Conservation (phyloP, 2,888 invertebrate genomes). For the Acrobasis consociella region DNA sequence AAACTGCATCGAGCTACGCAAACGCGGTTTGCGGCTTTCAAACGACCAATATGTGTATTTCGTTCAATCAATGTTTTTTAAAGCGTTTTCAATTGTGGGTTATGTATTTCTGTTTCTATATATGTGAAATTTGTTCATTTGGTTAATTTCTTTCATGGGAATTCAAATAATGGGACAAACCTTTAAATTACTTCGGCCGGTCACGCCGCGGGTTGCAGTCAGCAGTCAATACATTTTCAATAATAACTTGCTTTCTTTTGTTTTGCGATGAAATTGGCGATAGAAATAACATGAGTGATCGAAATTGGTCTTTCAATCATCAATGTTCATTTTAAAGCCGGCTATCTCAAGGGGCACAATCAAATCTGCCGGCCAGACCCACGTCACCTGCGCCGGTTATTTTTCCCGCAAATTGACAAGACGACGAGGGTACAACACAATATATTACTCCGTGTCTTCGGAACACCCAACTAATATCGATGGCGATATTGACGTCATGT, state of each 20-base stretch:
- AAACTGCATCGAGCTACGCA: too few relatives aligned
- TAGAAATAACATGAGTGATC: neutral
- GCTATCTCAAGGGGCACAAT: slow-evolving; percentile 22
- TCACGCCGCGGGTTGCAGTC: too few relatives aligned
- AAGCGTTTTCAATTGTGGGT: too few relatives aligned
- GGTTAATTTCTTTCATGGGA: neutral
- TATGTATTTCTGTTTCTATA: too few relatives aligned
- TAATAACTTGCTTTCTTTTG: neutral
- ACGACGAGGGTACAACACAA: slow-evolving; percentile 61
- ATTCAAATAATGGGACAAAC: neutral
- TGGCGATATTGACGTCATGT: slow-evolving; percentile 45
- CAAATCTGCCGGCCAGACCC: slow-evolving; percentile 37
- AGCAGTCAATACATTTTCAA: too few relatives aligned
- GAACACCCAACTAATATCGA: slow-evolving; percentile 37
- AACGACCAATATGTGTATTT: too few relatives aligned
- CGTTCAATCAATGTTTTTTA: too few relatives aligned
- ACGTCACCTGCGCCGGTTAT: slow-evolving; percentile 45
- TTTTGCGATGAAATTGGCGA: neutral
- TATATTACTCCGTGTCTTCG: slow-evolving; percentile 33
- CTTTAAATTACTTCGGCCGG: too few relatives aligned
- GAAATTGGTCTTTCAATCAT: neutral
- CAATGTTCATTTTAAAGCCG: slow-evolving; percentile 21
- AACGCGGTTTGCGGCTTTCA: too few relatives aligned
- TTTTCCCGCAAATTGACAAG: slow-evolving; percentile 63
- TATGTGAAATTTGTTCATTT: too few relatives aligned